These are phyloP conservation scores for Proctacanthus coquilletti DNA, from an alignment of 1,140 invertebrate species.

Conservation along the genomic window DNA sequence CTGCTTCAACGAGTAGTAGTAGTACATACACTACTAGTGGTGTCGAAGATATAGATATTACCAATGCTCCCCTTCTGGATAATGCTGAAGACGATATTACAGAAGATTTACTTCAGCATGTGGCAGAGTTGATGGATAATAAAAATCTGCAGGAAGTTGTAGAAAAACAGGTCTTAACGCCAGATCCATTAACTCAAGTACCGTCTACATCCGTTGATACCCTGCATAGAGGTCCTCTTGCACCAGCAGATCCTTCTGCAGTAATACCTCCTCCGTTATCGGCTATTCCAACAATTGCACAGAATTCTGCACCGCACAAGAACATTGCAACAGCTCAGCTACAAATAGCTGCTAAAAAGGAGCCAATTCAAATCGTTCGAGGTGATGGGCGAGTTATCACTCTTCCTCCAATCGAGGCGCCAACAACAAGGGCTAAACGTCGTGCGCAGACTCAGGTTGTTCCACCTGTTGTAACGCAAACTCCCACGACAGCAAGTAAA, in stretches of 20 bases:
- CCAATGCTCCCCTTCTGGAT: slow-evolving; percentile 12
- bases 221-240: too few relatives aligned
- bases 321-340: too few relatives aligned
- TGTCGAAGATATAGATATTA: slow-evolving; percentile 15
- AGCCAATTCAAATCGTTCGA: slow-evolving; percentile 49
- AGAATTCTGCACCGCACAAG: too few relatives aligned
- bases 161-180: slow-evolving; percentile 43
- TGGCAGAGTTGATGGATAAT: slow-evolving; percentile 46
- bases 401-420: slow-evolving; percentile 61
- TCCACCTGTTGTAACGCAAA: neutral
- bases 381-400: slow-evolving; percentile 55
- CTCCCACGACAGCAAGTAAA: too few relatives aligned
- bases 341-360: slow-evolving; percentile 28
- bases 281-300: too few relatives aligned
- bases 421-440: slow-evolving; percentile 42
- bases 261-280: too few relatives aligned
- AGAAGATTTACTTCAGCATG: slow-evolving; percentile 49
- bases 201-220: too few relatives aligned
- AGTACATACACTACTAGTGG: neutral
- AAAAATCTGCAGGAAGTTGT: slow-evolving; percentile 50
- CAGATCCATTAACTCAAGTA: too few relatives aligned
- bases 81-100: slow-evolving; percentile 39
- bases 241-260: too few relatives aligned
- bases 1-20: neutral
- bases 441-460: slow-evolving; percentile 20